Evolutionary conservation across 2,113 vertebrate genomes (phyloP).

Genomic region (Pogona vitticeps): DNA sequence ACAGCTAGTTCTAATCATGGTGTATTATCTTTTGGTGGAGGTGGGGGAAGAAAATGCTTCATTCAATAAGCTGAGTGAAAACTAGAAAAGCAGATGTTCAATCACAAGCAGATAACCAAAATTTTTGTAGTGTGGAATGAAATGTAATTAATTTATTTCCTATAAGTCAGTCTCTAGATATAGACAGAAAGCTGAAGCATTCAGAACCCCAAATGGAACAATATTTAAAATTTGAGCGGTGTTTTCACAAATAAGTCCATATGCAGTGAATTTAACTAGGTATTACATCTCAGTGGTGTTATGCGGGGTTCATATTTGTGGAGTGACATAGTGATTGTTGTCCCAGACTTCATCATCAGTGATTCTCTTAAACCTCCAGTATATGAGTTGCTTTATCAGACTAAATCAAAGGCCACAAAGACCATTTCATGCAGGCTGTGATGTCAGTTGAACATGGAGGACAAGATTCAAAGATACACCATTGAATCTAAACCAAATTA

Average conservation of each 20-base stretch:
- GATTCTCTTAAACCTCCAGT: background rate
- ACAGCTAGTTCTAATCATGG: background rate
- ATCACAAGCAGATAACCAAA: background rate
- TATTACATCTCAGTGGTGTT: background rate
- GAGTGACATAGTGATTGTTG: conserved; percentile 16
- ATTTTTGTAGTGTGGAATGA: conserved; percentile 14
- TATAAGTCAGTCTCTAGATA: conserved; percentile 7
- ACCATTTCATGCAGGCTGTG: background rate
- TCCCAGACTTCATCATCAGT: background rate
- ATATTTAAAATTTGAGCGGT: conserved; percentile 15
- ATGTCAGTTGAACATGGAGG: background rate
- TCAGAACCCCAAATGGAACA: conserved; percentile 11
- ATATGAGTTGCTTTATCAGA: background rate
- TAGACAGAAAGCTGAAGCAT: conserved; percentile 16
- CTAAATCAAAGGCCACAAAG: background rate
- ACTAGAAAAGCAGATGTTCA: conserved; percentile 24
- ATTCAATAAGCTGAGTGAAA: background rate
- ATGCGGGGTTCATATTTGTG: background rate
- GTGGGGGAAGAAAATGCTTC: background rate
- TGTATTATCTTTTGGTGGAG: background rate
- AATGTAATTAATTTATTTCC: conserved; percentile 17
- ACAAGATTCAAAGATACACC: background rate
- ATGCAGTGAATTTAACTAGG: background rate
- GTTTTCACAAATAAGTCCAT: conserved; percentile 15
- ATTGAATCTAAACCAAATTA: background rate